Evolutionary conservation across 2,113 vertebrate species (phyloP).

Genomic region (Cryptomyrus ogoouensis): DNA sequence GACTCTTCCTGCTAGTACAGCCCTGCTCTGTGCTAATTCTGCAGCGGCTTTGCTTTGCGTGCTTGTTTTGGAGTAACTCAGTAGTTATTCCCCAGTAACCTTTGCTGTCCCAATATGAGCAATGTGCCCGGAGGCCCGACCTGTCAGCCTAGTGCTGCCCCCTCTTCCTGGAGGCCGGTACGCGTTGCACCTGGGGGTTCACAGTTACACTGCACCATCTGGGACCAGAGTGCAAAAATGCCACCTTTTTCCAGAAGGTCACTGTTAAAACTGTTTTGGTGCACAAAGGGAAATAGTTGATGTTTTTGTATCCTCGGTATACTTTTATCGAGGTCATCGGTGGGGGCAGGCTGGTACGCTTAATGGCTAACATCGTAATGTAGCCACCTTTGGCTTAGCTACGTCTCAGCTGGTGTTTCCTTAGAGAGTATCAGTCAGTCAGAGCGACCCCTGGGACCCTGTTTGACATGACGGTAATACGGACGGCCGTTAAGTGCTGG

Average conservation of each 20-base stretch:
- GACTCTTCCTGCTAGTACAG: background rate
- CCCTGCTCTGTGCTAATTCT: background rate
- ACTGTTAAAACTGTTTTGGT: background rate
- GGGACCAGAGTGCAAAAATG: slow-evolving; percentile 8
- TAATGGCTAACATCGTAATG: background rate
- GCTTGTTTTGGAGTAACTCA: background rate
- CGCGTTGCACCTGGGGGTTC: slow-evolving; percentile 8
- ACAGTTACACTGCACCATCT: background rate
- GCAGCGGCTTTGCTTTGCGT: background rate
- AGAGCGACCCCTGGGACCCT: background rate
- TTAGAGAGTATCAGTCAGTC: background rate
- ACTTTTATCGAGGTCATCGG: background rate
- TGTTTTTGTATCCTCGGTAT: background rate
- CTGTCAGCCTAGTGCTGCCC: background rate
- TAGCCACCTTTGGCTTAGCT: background rate
- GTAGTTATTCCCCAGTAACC: background rate
- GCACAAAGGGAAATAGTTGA: background rate
- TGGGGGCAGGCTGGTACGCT: background rate
- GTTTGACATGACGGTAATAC: background rate
- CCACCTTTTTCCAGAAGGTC: background rate
- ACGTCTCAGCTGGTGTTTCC: background rate
- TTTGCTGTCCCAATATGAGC: background rate
- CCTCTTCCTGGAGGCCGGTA: background rate
- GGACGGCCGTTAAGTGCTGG: background rate
- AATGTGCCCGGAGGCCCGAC: background rate